A percentile compares a stretch with the other conserved stretches of the same genome.
Evolutionary conservation across 1,140 invertebrate species (phyloP).

Genomic region (Cataglyphis hispanica): DNA sequence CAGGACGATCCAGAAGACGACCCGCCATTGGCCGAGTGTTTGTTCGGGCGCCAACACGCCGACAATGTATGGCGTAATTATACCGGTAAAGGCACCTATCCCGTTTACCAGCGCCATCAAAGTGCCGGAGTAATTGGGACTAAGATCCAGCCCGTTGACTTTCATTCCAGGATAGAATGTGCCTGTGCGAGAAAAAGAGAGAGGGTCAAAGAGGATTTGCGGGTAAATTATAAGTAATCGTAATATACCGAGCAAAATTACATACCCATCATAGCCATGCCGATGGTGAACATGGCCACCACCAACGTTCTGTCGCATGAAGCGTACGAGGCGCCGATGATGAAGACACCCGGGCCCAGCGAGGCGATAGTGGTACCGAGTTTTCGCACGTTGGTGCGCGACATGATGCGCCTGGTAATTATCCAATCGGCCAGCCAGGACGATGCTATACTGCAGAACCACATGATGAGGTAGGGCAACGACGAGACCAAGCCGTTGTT

Average conservation of each 20-base stretch:
- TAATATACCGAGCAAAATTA: not conserved
- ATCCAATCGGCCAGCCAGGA: slow-evolving; percentile 88
- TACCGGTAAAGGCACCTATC: slow-evolving; percentile 91
- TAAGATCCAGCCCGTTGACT: slow-evolving; percentile 93
- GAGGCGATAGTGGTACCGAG: slow-evolving; percentile 88
- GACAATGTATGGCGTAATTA: slow-evolving; percentile 88
- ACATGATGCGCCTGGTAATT: slow-evolving; percentile 86
- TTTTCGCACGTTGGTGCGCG: slow-evolving; percentile 88
- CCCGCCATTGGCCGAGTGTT: slow-evolving; percentile 91
- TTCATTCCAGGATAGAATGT: slow-evolving; percentile 90
- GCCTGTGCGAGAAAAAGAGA: slow-evolving; percentile 33
- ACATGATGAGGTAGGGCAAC: slow-evolving; percentile 89
- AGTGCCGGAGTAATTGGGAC: slow-evolving; percentile 92
- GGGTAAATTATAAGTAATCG: not conserved
- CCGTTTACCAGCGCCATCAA: slow-evolving; percentile 94
- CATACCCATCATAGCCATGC: slow-evolving; percentile 90
- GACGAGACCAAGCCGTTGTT: slow-evolving; percentile 88
- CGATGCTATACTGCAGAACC: slow-evolving; percentile 88
- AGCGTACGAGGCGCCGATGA: slow-evolving; percentile 88
- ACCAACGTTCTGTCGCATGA: slow-evolving; percentile 88
- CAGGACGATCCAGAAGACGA: slow-evolving; percentile 94
- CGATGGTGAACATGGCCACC: slow-evolving; percentile 90
- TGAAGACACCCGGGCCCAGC: slow-evolving; percentile 87
- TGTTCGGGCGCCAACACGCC: slow-evolving; percentile 86
- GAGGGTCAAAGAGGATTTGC: not conserved